Conservation (phyloP, 1,140 invertebrate genomes). For the Drosophila sucinea region DNA sequence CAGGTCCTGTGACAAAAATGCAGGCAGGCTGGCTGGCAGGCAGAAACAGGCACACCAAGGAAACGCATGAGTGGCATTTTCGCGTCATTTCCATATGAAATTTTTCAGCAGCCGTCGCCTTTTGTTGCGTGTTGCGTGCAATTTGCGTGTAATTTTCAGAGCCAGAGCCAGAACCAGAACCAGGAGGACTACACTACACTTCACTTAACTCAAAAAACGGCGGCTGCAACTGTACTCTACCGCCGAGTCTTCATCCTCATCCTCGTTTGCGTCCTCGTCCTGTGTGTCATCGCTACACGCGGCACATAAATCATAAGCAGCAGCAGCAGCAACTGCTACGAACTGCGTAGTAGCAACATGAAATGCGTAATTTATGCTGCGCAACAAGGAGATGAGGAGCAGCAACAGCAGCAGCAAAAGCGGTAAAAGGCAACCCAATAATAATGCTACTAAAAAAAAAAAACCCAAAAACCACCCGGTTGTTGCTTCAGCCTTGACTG, state of each 20-base stretch:
- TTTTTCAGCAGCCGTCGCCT: slow-evolving; percentile 39
- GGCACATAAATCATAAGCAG: slow-evolving; percentile 79
- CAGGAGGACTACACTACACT: neutral
- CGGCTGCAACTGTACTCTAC: slow-evolving; percentile 38
- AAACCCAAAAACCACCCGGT: slow-evolving; percentile 29
- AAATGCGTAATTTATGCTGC: slow-evolving; percentile 81
- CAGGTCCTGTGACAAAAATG: slow-evolving; percentile 60
- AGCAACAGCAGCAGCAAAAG: slow-evolving; percentile 1
- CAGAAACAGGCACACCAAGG: slow-evolving; percentile 46
- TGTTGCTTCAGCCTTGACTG: slow-evolving; percentile 31
- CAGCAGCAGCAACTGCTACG: slow-evolving; percentile 28
- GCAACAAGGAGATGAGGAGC: slow-evolving; percentile 47
- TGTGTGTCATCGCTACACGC: slow-evolving; percentile 69
- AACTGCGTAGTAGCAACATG: slow-evolving; percentile 70
- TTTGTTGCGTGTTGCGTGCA: slow-evolving; percentile 73
- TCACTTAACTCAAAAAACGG: slow-evolving; percentile 7
- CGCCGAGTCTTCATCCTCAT: no score
- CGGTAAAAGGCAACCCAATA: slow-evolving; percentile 20
- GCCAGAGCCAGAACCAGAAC: neutral
- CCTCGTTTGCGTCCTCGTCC: neutral
- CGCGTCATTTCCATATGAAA: slow-evolving; percentile 70
- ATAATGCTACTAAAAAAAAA: neutral
- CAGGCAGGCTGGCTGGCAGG: slow-evolving; percentile 22
- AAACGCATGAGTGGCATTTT: slow-evolving; percentile 73
- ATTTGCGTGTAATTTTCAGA: slow-evolving; percentile 75